phyloP scores from a whole-genome alignment of 2,113 vertebrate species.

The Xenus cinereus region DNA sequence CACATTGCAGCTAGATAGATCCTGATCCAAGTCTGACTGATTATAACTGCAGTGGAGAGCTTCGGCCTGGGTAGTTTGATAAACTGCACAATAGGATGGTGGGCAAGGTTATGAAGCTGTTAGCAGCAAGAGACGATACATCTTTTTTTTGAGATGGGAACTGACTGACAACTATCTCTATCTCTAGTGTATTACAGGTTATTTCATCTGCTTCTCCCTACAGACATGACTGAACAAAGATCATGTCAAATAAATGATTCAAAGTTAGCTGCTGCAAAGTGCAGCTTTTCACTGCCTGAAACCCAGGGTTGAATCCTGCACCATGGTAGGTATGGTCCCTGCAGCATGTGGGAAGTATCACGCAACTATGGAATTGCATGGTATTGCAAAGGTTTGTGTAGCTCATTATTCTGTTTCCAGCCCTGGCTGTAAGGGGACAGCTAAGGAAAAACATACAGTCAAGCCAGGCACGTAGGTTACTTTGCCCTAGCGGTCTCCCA shows the following conservation, averaged over 20 bases:
- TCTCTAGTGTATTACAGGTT: background rate
- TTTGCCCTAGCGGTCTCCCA: background rate
- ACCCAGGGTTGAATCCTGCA: background rate
- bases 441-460: background rate
- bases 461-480: rapidly evolving
- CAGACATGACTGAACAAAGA: background rate
- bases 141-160: background rate
- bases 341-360: rapidly evolving
- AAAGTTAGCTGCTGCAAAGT: background rate
- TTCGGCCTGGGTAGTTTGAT: background rate
- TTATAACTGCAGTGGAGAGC: background rate
- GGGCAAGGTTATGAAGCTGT: background rate
- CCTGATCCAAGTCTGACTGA: background rate
- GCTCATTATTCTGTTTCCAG: background rate
- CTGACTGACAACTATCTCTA: slow-evolving; percentile 23
- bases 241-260: background rate
- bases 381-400: background rate
- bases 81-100: background rate
- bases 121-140: background rate
- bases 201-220: slow-evolving; percentile 9
- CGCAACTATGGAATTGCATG: background rate
- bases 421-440: background rate
- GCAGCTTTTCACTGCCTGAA: background rate
- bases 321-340: background rate
- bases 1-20: background rate